Conservation (phyloP, 2,113 vertebrate species). For the Halichoeres trimaculatus region DNA sequence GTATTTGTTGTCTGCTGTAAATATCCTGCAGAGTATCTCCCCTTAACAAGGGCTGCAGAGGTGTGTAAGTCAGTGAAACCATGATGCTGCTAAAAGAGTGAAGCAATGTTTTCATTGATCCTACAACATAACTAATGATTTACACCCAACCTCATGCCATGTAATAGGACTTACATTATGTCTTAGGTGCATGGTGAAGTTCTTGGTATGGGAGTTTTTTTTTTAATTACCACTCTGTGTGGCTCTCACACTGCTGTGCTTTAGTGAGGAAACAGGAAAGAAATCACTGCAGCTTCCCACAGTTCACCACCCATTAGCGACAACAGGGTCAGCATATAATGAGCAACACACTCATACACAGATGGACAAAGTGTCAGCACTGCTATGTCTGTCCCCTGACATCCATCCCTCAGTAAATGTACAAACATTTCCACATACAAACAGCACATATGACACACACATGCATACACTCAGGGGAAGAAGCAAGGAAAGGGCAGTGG, state of each 20-base stretch:
- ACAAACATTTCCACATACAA: conserved; percentile 17
- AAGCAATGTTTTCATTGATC: neutral
- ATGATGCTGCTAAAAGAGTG: no score
- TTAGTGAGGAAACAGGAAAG: conserved; percentile 55
- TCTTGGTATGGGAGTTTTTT: conserved; percentile 14
- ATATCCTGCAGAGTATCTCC: neutral
- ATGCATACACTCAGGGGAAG: conserved; percentile 58
- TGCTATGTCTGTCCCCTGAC: conserved; percentile 40
- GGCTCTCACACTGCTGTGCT: conserved; percentile 48
- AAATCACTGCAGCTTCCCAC: conserved; percentile 61
- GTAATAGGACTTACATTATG: neutral
- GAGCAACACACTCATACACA: conserved; percentile 7
- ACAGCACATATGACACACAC: conserved; percentile 12
- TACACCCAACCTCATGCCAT: neutral
- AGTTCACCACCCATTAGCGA: conserved; percentile 59
- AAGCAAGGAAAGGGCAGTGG: conserved; percentile 75
- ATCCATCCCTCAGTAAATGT: conserved; percentile 29
- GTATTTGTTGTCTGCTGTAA: neutral
- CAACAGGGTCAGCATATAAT: conserved; percentile 42
- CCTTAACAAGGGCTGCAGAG: neutral
- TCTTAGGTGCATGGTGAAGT: conserved; percentile 12
- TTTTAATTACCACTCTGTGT: conserved; percentile 27
- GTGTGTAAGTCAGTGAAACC: no score
- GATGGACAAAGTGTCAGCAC: conserved; percentile 1
- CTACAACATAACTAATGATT: neutral